A percentile compares a stretch with the other conserved stretches of the same genome.
Evolutionary conservation across 92 coral and sea anemone species (phyloP).

Genomic region (Epizoanthus ramosus): DNA sequence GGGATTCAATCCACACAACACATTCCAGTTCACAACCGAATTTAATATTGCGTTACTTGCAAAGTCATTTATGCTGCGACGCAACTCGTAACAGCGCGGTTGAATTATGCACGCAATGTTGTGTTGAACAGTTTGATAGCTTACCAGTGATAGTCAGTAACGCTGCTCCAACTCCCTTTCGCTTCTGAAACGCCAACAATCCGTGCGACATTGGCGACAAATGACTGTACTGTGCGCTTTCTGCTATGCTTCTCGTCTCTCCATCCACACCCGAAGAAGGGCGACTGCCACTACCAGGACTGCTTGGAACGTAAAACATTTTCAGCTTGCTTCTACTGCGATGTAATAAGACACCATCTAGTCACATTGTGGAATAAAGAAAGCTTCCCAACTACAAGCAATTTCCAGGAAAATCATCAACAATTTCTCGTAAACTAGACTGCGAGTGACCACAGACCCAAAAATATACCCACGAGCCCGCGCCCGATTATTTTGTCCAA

Average conservation of each 20-base stretch:
- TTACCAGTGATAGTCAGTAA: constrained; percentile 72
- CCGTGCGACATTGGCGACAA: constrained; percentile 70
- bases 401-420: constrained; percentile 26
- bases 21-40: too few species aligned
- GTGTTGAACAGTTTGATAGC: not conserved
- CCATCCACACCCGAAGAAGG: constrained; percentile 45
- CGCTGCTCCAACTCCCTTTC: constrained; percentile 70
- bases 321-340: not conserved
- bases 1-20: too few species aligned
- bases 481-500: not conserved
- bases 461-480: constrained; percentile 1
- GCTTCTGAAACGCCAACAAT: constrained; percentile 77
- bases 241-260: not conserved
- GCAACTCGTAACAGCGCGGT: too few species aligned
- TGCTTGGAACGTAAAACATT: constrained; percentile 75
- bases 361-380: not conserved
- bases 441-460: too few species aligned
- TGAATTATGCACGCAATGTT: too few species aligned
- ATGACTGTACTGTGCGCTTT: constrained; percentile 40
- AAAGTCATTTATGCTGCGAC: too few species aligned
- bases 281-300: constrained; percentile 35
- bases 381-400: not conserved
- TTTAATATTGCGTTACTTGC: too few species aligned
- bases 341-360: not conserved
- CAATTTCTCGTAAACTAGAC: too few species aligned